Base-by-base conservation (phyloP, 2,888 invertebrate species). In the Sepioteuthis lessoniana region DNA sequence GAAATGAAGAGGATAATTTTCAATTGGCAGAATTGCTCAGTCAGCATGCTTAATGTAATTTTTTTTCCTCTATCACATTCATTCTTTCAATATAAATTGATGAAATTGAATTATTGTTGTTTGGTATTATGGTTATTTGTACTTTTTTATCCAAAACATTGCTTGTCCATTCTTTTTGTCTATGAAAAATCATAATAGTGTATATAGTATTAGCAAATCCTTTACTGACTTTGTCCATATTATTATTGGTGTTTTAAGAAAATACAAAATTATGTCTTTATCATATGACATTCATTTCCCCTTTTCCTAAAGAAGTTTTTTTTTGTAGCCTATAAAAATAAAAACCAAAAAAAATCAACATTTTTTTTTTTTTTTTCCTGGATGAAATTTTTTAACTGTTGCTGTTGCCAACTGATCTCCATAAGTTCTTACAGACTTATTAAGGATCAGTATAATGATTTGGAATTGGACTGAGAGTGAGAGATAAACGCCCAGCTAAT, bases 81-180 rank as follows among this genome's bases (percentile, higher is more conserved):
- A 31, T 76, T 55, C 21, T 55, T 55, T 55, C 25, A 21, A 55
- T 55, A 55, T 55, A 21, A 55, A 55, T 55, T 76, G 76, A 76
- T 76, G 16, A n/a, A 76, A n/a, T 76, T 76, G 76, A n/a, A 76
- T 76, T 76, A 76, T 16, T 76, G 31, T 60, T 60, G 76, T 76
- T 76, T 76, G n/a, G n/a, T 76, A 76, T n/a, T 13, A n/a, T n/a
- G 16, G n/a, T n/a, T 76, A 76, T 76, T 76, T 35, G n/a, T 76
- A 76, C n/a, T n/a, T 76, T n/a, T 76, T 76, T n/a, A 76, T 76
- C 76, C 76, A n/a, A 76, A 76, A 76, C 76, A 76, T 76, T 76
- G n/a, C 31, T 76, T 76, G 76, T 76, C 76, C n/a, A 76, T 76
- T 76, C n/a, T 76, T 76, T 76, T 76, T 16, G n/a, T 76, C 76